Evolutionary conservation across 2,797 vertebrate species (phyloP), one percentile per base, ranked within the genome.

Genomic region (Chromis chromis): DNA sequence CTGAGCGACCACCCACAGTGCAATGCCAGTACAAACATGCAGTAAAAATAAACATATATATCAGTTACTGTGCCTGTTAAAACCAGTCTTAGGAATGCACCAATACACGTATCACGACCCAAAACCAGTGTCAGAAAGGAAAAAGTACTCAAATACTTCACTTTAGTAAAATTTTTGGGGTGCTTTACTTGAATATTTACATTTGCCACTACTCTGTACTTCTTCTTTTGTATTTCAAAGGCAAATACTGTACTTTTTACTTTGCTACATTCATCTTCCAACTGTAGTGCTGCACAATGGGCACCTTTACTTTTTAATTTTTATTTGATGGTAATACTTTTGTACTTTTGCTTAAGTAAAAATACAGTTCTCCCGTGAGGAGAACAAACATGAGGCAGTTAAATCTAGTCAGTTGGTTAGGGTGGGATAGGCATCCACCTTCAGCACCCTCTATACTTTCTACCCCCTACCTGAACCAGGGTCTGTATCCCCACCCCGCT

Each of bases 11-110:
- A 36, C 33, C 33, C 9, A 10, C 36, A 39, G n/a, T 16, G 25
- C 62, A 22, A 11, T 56, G 16, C 61, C 27, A 65, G 33, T 31
- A 36, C 22, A 81, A 79, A 71, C 44, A 77, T 17, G 55, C 59
- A 71, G 46, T 28, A 24, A 58, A 57, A 48, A 69, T 46, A 72
- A 70, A 64, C 21, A 24, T 17, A 16, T 63, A n/a, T 17, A 16
- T 63, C 55, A 50, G 33, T 60, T 49, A 36, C 42, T 60, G 25
- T 57, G 25, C 31, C 22, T 64, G 33, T 31, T 58, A 48, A 56
- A 76, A 70, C 40, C 28, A 50, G 49, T 59, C 58, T 28, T 33
- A 63, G 54, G 57, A 76, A 74, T 46, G 42, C 48, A 61, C 12
- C 10, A 44, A 2, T 49, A 25, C 13, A 59, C 19, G 16, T 49